Conservation (phyloP, 2,113 vertebrate species). For the Heterotilapia buettikoferi region DNA sequence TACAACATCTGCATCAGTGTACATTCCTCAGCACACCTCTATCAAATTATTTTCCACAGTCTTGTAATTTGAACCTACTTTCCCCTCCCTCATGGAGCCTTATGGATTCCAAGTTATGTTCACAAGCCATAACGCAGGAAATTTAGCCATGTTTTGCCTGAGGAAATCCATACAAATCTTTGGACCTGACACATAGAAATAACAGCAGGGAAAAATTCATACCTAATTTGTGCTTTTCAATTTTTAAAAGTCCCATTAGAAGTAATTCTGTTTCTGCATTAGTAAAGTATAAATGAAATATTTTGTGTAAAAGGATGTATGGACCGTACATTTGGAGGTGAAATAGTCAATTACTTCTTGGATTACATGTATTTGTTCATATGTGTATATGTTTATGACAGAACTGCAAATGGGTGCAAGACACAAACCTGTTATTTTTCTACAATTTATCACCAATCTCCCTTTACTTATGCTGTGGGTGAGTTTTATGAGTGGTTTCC, state of each 20-base stretch:
- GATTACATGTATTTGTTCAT: background rate
- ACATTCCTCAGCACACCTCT: background rate
- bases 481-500: slow-evolving; percentile 35
- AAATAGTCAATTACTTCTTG: background rate
- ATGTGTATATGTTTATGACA: background rate
- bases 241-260: background rate
- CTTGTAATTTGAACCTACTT: slow-evolving; percentile 22
- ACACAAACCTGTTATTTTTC: background rate
- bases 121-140: slow-evolving; percentile 30
- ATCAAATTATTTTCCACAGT: background rate
- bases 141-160: slow-evolving; percentile 12
- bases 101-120: slow-evolving; percentile 22
- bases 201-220: background rate
- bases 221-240: background rate
- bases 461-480: slow-evolving; percentile 11
- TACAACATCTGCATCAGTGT: background rate
- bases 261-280: background rate
- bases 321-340: background rate
- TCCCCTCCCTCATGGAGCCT: background rate
- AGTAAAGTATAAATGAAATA: background rate
- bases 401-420: background rate
- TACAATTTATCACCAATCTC: background rate
- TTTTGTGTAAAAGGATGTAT: background rate
- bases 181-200: slow-evolving; percentile 10
- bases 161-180: slow-evolving; percentile 34